Conservation (phyloP, 2,888 invertebrate genomes). For the Trichogramma evanescens region DNA sequence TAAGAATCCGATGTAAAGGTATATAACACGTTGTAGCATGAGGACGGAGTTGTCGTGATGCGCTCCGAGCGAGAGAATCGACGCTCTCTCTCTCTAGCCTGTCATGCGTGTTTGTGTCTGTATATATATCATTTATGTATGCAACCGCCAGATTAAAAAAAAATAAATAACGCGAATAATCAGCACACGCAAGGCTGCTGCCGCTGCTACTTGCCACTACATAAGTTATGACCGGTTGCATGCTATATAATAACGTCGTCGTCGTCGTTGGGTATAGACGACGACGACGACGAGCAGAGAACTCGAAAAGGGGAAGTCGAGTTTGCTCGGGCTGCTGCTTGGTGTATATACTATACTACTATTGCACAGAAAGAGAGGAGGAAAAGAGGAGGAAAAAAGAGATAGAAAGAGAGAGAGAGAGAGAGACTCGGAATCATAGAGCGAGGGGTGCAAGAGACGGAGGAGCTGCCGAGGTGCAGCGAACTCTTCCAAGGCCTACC, state of each 20-base stretch:
- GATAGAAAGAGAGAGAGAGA: conserved; percentile 17
- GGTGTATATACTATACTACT: neutral
- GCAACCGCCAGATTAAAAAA: neutral
- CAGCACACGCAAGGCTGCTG: conserved; percentile 24
- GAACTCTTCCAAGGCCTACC: conserved; percentile 47
- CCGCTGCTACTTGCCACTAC: conserved; percentile 15
- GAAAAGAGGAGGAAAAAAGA: conserved; percentile 16
- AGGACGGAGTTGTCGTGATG: too few species aligned
- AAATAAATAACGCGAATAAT: conserved; percentile 10
- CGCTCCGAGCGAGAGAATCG: neutral
- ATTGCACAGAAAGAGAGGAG: conserved; percentile 13
- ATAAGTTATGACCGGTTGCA: conserved; percentile 29
- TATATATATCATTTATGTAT: neutral
- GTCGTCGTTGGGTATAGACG: neutral
- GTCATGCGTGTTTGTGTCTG: too few species aligned
- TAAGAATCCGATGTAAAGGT: neutral
- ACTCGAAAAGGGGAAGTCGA: conserved; percentile 43
- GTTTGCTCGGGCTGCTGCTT: conserved; percentile 24
- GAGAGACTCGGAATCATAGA: conserved; percentile 20
- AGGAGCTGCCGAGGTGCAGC: conserved; percentile 44
- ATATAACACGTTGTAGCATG: neutral
- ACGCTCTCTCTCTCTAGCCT: neutral
- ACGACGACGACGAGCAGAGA: conserved; percentile 1
- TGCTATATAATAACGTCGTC: conserved; percentile 17
- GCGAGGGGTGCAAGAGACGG: conserved; percentile 29